phyloP scores from a whole-genome alignment of 1,140 invertebrate species.

The Magallana ariakensis region DNA sequence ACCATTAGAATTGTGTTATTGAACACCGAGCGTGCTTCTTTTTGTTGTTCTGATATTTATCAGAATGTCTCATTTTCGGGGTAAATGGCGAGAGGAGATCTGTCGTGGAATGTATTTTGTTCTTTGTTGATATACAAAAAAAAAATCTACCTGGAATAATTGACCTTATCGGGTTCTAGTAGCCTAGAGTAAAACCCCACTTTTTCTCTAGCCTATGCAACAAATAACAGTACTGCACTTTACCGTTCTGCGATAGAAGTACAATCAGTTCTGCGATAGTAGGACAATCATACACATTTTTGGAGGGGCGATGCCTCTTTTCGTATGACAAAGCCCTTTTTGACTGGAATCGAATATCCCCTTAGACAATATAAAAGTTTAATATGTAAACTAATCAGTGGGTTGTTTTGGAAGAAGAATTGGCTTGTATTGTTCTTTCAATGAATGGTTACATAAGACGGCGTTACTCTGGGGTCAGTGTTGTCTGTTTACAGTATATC shows the following conservation, averaged over 20 bases:
- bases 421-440: neutral
- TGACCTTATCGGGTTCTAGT: neutral
- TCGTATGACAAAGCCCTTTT: conserved; percentile 7
- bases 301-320: neutral
- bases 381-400: too few species aligned
- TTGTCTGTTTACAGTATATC: neutral
- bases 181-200: neutral
- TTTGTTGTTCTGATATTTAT: neutral
- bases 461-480: neutral
- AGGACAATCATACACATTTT: neutral
- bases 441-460: conserved; percentile 14
- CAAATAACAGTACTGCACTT: neutral
- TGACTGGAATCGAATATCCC: neutral
- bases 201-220: neutral
- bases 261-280: neutral
- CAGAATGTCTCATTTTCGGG: conserved; percentile 2
- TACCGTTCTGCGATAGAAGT: neutral
- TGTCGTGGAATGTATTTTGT: conserved; percentile 1
- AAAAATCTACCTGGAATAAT: neutral
- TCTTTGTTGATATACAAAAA: neutral
- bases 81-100: neutral
- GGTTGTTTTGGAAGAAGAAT: neutral
- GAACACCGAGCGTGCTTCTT: neutral
- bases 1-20: conserved; percentile 21
- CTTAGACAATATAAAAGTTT: neutral